Evolutionary conservation across 2,113 vertebrate species (phyloP), one percentile per base, ranked within the genome.

Genomic region (Apaloderma vittatum): DNA sequence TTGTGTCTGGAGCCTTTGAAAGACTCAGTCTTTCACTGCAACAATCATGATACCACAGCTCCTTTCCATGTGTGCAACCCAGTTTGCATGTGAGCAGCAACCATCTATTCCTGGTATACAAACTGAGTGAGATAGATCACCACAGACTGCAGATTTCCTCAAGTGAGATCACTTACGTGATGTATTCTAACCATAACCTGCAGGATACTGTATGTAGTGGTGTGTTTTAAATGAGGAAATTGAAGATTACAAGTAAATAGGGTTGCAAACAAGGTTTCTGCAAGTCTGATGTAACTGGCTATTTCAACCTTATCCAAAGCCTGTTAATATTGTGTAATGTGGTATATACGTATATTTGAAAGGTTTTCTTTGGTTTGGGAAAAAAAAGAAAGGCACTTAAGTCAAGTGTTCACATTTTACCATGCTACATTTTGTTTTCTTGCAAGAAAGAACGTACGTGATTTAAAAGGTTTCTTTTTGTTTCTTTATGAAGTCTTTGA

Each of bases 81-180:
- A 6, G 20, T 11, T 24, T 58, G 75, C 24, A 32, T 6, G 3
- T 3, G 19, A 46, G 37, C 51, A 40, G 37, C 57, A 48, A 4
- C 30, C 59, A 2, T 15, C 11, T 63, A 3, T 54, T 29, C 24
- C 45, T n/a, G n/a, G 51, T 65, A 18, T 12, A 6, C 21, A 36
- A 24, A 51, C 27, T 11, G 20, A 19, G 57, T 51, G 70, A 82
- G 65, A 49, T 0, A 30, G 40, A 40, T 4, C 6, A 27, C 36
- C 52, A 59, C 32, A 90, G 26, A 10, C 15, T 1, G 1, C 40
- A 79, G 26, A 29, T 83, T 30, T 54, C 19, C 51, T 8, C 3
- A 9, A 30, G 3, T 14, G n/a, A 81, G 29, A 13, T 21, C 5
- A 23, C 14, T 55, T 29, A 7, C 0, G 0, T 43, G 20, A 40